phyloP scores from a whole-genome alignment of 2,113 vertebrate genomes.

The Lynx canadensis region DNA sequence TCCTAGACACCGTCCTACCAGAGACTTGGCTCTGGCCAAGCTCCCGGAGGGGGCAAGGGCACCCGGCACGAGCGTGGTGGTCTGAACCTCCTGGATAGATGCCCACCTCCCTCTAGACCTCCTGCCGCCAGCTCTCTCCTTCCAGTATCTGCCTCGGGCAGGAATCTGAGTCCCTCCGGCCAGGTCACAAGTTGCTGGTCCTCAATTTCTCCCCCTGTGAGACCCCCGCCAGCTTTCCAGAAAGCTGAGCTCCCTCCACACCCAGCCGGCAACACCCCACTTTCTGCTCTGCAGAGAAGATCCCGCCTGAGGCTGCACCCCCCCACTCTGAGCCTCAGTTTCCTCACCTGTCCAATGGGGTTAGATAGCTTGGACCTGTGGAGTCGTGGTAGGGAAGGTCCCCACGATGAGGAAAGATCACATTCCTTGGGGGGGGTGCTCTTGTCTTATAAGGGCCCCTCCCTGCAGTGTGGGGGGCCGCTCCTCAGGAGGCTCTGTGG shows the following conservation, averaged over 20 bases:
- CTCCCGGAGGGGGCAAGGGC: not conserved
- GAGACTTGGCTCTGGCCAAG: not conserved
- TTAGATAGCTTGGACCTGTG: not conserved
- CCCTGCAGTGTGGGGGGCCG: not conserved
- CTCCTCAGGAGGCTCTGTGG: not conserved
- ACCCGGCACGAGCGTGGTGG: fast-evolving
- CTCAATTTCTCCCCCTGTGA: not conserved
- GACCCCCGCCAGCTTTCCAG: not conserved
- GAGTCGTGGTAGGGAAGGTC: not conserved
- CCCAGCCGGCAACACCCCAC: too few species aligned
- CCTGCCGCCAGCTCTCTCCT: not conserved
- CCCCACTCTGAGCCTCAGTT: not conserved
- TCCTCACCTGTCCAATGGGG: conserved; percentile 10
- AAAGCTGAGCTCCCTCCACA: not conserved
- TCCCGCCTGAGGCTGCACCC: not conserved
- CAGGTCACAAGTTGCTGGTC: fast-evolving
- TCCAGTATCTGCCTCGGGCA: not conserved
- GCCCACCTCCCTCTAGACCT: not conserved
- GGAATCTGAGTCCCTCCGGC: not conserved
- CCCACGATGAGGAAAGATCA: not conserved
- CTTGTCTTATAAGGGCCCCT: not conserved
- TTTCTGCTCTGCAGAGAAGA: not conserved
- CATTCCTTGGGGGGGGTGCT: not conserved
- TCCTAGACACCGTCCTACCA: not conserved
- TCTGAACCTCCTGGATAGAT: not conserved